Evolutionary conservation across 2,797 vertebrate species (phyloP), one percentile per base, ranked within the genome.

Genomic region (Premnoplex brunnescens): DNA sequence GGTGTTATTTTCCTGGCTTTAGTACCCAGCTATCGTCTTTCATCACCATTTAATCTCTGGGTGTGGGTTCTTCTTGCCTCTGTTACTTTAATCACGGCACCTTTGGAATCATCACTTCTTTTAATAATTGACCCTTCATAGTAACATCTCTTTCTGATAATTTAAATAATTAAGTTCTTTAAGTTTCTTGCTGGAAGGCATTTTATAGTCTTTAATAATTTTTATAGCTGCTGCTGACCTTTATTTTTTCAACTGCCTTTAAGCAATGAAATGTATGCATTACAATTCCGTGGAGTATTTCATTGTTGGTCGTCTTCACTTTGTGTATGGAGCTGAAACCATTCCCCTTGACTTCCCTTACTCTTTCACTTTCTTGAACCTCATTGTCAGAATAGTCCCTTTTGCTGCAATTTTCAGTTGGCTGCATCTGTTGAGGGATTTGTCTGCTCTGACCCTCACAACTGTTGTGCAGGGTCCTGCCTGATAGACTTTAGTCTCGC

Each of bases 181-280:
- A 85, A 30, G 12, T 80, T 79, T 89, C 68, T 91, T 67, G 46
- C 75, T 75, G 20, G n/a, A 46, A 58, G 54, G 58, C 56, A 34
- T 81, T 93, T 91, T 77, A 64, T 88, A 26, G 23, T 59, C 43
- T 62, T 91, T 37, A 93, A 51, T 88, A 71, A 46, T 78, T 95
- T 71, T 79, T 81, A 26, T 39, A 59, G 13, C 59, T 76, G 27
- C 76, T 76, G 48, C 63, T 89, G 79, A 85, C 64, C 64, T 94
- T 91, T 22, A 16, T 18, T 60, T 83, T 74, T 69, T 22, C 1
- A 1, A 6, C 21, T 11, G 1, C 26, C 13, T 68, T 88, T 84
- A 78, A 72, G 46, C 9, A 7, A 22, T 22, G 5, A 52, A 36
- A 73, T 24, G 16, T 75, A 34, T 51, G 7, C 27, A 19, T 58